Conservation (phyloP, 2,888 invertebrate genomes). For the Myopa tessellatipennis region DNA sequence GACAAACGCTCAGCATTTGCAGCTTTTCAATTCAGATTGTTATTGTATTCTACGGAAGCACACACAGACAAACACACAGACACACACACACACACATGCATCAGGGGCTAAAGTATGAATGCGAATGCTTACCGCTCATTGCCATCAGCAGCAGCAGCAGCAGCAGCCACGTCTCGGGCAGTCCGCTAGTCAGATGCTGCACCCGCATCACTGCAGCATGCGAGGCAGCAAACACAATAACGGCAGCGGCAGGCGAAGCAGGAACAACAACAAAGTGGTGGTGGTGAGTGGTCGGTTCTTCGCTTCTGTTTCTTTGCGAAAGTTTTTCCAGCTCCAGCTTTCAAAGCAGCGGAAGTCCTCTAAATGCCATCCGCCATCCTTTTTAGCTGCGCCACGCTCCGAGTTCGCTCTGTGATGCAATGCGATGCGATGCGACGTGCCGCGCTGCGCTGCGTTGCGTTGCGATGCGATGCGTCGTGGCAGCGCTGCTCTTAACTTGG, state of each 20-base stretch:
- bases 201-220: slow-evolving; percentile 45
- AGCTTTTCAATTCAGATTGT: background rate
- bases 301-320: background rate
- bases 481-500: slow-evolving; percentile 56
- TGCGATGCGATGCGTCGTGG: background rate
- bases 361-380: slow-evolving; percentile 33
- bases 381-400: background rate
- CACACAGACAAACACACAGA: slow-evolving; percentile 14
- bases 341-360: slow-evolving; percentile 30
- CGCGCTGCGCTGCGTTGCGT: background rate
- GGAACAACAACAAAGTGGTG: slow-evolving; percentile 7
- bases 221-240: slow-evolving; percentile 42
- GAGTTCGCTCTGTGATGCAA: background rate
- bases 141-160: slow-evolving; percentile 57
- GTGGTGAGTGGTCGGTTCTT: background rate
- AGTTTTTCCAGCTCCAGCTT: background rate
- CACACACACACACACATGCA: slow-evolving; percentile 18
- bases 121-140: slow-evolving; percentile 59
- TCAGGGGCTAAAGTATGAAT: slow-evolving; percentile 14
- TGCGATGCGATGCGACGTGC: background rate
- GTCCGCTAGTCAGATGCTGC: slow-evolving; percentile 45
- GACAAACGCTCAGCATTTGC: background rate
- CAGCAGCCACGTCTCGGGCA: slow-evolving; percentile 56
- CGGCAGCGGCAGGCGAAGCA: slow-evolving; percentile 36
- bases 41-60: slow-evolving; percentile 9